Percentiles rank a stretch among this genome's conserved stretches.
Conservation (phyloP, 2,888 invertebrate genomes). For the Acronicta aceris region DNA sequence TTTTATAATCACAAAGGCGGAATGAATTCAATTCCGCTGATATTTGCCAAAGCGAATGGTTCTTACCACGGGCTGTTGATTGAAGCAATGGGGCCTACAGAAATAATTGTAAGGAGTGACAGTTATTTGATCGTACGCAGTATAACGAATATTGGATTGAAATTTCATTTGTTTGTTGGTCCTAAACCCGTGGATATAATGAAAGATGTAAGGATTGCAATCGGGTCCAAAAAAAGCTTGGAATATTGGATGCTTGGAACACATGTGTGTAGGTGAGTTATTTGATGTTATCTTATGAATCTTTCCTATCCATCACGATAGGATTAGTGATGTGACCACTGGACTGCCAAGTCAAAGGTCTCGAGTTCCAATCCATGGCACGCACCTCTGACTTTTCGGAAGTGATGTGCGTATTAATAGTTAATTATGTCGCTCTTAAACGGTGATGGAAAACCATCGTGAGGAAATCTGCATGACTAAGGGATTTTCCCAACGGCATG, state of each 20-base stretch:
- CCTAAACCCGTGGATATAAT: conserved; percentile 79
- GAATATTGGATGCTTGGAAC: conserved; percentile 85
- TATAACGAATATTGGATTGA: conserved; percentile 80
- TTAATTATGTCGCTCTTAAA: too few species aligned
- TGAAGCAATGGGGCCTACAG: conserved; percentile 87
- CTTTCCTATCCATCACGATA: too few species aligned
- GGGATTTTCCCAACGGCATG: too few species aligned
- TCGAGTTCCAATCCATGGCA: too few species aligned
- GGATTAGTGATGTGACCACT: too few species aligned
- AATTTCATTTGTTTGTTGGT: conserved; percentile 81
- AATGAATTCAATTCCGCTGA: conserved; percentile 82
- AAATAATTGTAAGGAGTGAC: conserved; percentile 85
- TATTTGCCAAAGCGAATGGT: conserved; percentile 85
- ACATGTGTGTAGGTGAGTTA: conserved; percentile 80
- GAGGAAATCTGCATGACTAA: too few species aligned
- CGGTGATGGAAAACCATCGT: too few species aligned
- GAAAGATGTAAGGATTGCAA: conserved; percentile 72
- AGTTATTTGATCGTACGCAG: conserved; percentile 88
- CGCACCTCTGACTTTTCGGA: too few species aligned
- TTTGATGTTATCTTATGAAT: neutral
- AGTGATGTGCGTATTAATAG: too few species aligned
- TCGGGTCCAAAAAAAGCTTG: conserved; percentile 66
- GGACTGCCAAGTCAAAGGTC: too few species aligned
- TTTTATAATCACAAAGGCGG: conserved; percentile 84
- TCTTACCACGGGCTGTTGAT: conserved; percentile 89